These are phyloP conservation scores for Triplophysa tibetana DNA, from an alignment of 2,113 vertebrate genomes.

Conservation along the genomic window DNA sequence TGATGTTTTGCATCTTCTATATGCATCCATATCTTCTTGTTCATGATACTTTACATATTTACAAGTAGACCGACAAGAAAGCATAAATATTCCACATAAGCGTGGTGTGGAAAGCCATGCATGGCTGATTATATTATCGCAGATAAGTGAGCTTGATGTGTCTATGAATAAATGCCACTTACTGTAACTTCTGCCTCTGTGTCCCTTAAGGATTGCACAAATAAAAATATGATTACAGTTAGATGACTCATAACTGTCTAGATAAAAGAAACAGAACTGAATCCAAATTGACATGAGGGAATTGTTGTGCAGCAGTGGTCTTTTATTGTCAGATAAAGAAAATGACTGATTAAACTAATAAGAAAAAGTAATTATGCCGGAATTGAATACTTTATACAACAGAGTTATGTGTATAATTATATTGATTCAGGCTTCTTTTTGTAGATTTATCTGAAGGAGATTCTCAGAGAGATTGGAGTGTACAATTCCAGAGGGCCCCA, in stretches of 20 bases:
- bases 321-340: background rate
- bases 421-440: slow-evolving; percentile 43
- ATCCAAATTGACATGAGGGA: background rate
- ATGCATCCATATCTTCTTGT: background rate
- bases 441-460: slow-evolving; percentile 94
- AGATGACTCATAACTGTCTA: slow-evolving; percentile 41
- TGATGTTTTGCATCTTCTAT: background rate
- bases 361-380: background rate
- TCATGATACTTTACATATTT: background rate
- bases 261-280: slow-evolving; percentile 8
- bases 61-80: slow-evolving; percentile 6
- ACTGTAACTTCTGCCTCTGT: slow-evolving; percentile 25
- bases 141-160: slow-evolving; percentile 69
- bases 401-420: background rate
- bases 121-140: slow-evolving; percentile 71
- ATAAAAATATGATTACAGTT: slow-evolving; percentile 45
- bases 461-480: slow-evolving; percentile 89
- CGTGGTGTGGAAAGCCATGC: background rate
- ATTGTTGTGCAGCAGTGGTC: background rate
- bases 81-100: background rate
- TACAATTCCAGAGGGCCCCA: slow-evolving; percentile 93
- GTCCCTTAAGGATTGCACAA: slow-evolving; percentile 26
- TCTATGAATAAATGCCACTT: slow-evolving; percentile 43
- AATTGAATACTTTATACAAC: background rate
- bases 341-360: no score